Conservation (phyloP, 2,888 invertebrate species). For the Lysandra bellargus region DNA sequence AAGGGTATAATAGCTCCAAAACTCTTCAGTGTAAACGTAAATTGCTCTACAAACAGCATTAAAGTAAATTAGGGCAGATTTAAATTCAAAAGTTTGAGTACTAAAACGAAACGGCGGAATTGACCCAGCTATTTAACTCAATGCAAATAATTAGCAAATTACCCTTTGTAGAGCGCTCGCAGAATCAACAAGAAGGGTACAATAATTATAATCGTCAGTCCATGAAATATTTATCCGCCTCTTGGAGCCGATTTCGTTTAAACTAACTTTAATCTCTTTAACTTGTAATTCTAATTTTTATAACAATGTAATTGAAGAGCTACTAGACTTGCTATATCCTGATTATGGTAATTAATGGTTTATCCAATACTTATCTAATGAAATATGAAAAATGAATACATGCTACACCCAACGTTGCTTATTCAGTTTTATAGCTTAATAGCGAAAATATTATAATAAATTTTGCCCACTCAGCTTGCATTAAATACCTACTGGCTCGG, state of each 20-base stretch:
- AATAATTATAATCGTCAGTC: conserved; percentile 39
- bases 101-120: conserved; percentile 19
- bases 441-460: too few relatives aligned
- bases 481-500: too few relatives aligned
- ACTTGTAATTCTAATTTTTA: background rate
- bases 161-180: background rate
- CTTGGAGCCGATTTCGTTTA: background rate
- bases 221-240: background rate
- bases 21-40: conserved; percentile 8
- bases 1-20: background rate
- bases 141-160: conserved; percentile 26
- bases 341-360: background rate
- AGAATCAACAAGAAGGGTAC: conserved; percentile 18
- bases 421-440: too few relatives aligned
- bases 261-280: background rate
- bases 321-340: background rate
- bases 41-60: background rate
- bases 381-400: background rate
- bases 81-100: conserved; percentile 19
- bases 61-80: conserved; percentile 18
- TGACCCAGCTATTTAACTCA: conserved; percentile 12
- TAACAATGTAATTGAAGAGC: background rate
- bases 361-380: background rate
- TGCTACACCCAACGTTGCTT: too few relatives aligned
- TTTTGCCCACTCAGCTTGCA: too few relatives aligned